A percentile compares a stretch with the other conserved stretches of the same genome.
phyloP scores from a whole-genome alignment of 1,140 invertebrate genomes.

The Drosophila bocqueti region DNA sequence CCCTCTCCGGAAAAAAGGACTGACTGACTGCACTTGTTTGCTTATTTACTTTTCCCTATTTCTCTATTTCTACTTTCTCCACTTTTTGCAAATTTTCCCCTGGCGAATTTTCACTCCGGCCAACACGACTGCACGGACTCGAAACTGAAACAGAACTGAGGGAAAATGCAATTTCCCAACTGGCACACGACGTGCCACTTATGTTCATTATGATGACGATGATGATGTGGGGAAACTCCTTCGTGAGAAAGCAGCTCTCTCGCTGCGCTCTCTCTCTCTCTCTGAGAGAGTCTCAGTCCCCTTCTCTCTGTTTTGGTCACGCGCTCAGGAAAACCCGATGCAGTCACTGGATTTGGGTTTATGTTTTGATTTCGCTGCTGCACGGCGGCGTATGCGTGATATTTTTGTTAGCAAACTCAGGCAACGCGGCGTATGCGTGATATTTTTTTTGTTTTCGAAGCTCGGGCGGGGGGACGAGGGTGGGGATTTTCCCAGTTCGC shows the following conservation, averaged over 20 bases:
- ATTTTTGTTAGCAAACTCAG: conserved; percentile 45
- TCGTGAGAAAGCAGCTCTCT: conserved; percentile 46
- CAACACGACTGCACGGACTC: conserved; percentile 72
- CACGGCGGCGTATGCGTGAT: conserved; percentile 76
- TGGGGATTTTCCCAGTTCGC: conserved; percentile 47
- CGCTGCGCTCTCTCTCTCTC: conserved; percentile 12
- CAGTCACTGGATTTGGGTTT: conserved; percentile 64
- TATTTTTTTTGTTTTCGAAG: conserved; percentile 30
- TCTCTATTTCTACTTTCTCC: conserved; percentile 25
- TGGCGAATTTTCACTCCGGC: conserved; percentile 45
- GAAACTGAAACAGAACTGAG: conserved; percentile 78
- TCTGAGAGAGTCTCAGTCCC: conserved; percentile 4
- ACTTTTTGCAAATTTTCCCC: conserved; percentile 29
- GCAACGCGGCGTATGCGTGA: conserved; percentile 69
- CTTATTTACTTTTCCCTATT: conserved; percentile 50
- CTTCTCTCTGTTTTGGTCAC: conserved; percentile 58
- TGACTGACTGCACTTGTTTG: conserved; percentile 33
- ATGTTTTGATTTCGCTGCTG: conserved; percentile 75
- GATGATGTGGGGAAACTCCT: conserved; percentile 65
- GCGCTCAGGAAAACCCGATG: conserved; percentile 67
- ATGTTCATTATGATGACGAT: conserved; percentile 53
- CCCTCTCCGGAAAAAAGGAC: neutral
- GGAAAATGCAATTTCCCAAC: conserved; percentile 67
- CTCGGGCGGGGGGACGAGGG: neutral
- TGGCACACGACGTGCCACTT: conserved; percentile 64